A percentile compares a stretch with the other conserved stretches of the same genome.
Conservation (phyloP, 2,113 vertebrate species). For the Syrrhaptes paradoxus region DNA sequence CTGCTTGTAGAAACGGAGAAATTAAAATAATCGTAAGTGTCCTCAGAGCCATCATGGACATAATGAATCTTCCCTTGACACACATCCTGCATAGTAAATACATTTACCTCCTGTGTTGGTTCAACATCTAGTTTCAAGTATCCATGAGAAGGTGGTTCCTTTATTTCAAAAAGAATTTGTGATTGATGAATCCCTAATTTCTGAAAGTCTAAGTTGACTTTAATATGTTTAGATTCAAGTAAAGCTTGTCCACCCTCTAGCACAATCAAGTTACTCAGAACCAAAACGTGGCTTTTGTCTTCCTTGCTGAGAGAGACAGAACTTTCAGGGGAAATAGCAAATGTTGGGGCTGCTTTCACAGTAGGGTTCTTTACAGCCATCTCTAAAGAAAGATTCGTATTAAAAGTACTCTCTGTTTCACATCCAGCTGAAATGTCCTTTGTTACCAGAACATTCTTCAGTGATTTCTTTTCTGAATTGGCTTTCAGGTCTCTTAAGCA, state of each 20-base stretch:
- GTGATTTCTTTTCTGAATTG: conserved; percentile 77
- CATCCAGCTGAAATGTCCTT: conserved; percentile 90
- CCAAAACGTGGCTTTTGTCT: conserved; percentile 72
- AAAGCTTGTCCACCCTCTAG: conserved; percentile 81
- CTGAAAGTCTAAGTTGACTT: conserved; percentile 83
- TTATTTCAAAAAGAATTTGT: conserved; percentile 85
- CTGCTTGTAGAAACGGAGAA: conserved; percentile 83
- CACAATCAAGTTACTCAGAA: conserved; percentile 83
- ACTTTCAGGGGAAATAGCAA: conserved; percentile 46
- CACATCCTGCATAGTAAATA: conserved; percentile 87
- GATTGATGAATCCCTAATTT: conserved; percentile 82
- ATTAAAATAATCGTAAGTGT: conserved; percentile 81
- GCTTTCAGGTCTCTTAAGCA: conserved; percentile 84
- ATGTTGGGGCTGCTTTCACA: conserved; percentile 39
- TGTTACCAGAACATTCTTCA: conserved; percentile 82
- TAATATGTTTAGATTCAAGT: conserved; percentile 85
- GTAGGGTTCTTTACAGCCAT: not conserved
- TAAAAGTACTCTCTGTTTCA: conserved; percentile 71
- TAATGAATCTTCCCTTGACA: conserved; percentile 84
- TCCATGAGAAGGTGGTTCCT: conserved; percentile 79
- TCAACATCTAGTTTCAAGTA: conserved; percentile 80
- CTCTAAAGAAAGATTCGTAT: conserved; percentile 23
- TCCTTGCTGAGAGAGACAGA: conserved; percentile 59
- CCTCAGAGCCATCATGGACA: conserved; percentile 88
- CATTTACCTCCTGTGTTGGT: conserved; percentile 69